These are phyloP conservation scores for Baryphthengus martii DNA, from an alignment of 2,113 vertebrate species.

Conservation along the genomic window DNA sequence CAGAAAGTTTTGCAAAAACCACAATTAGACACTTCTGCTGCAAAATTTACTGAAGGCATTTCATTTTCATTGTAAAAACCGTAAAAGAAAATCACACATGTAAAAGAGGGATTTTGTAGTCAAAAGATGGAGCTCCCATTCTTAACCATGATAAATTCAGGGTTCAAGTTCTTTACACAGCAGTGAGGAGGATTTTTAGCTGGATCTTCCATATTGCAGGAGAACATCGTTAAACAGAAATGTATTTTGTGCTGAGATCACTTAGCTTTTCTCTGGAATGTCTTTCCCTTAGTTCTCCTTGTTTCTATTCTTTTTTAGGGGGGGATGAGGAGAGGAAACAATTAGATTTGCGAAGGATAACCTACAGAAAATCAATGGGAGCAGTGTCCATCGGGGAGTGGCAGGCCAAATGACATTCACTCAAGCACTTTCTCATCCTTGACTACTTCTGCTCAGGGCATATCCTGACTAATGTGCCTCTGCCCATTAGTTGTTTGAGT, in stretches of 20 bases:
- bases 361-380: not conserved
- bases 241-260: not conserved
- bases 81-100: not conserved
- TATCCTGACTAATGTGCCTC: not conserved
- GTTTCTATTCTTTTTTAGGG: not conserved
- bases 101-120: not conserved
- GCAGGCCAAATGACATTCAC: not conserved
- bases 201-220: not conserved
- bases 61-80: not conserved
- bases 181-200: not conserved
- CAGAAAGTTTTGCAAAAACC: not conserved
- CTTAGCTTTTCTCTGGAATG: rapidly evolving
- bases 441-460: not conserved
- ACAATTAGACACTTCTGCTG: not conserved
- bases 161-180: not conserved
- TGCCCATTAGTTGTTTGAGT: not conserved
- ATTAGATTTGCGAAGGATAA: not conserved
- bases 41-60: not conserved
- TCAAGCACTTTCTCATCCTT: not conserved
- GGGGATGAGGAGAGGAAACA: not conserved
- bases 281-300: not conserved
- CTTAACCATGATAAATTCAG: not conserved
- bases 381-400: not conserved
- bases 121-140: not conserved
- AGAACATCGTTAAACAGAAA: not conserved